Evolutionary conservation across 2,113 vertebrate species (phyloP), one percentile per base, ranked within the genome.

Genomic region (Megatriorchis doriae): DNA sequence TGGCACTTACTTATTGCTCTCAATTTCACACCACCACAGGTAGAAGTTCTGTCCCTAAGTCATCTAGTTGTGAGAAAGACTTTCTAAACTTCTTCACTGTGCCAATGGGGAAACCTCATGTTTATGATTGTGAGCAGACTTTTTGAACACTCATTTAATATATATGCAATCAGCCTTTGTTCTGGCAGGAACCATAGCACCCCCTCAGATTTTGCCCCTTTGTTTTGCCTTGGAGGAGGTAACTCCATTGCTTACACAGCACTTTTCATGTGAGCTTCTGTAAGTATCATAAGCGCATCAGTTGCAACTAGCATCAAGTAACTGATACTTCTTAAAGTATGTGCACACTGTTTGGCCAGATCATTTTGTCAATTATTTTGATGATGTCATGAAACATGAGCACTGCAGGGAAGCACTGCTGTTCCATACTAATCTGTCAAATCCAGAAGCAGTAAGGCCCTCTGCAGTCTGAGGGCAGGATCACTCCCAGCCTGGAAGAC

Each of bases 361-460:
- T 11, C 4, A 3, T 70, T 52, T 25, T 40, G 47, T 43, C 58
- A 26, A 9, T 47, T 10, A 22, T 15, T 68, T 19, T 15, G 72
- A 11, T 56, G 63, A 42, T 17, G 23, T 12, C 45, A 66, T 0
- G 1, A 20, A 62, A 25, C 17, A 23, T 0, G 1, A 81, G 47
- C 29, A 7, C 65, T 50, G n/a, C 55, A 50, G 38, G 50, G 32
- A 71, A 91, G 65, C 15, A 8, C 47, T 16, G 55, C 50, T 74
- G 32, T 47, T 45, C 77, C 19, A 22, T 23, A 26, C 47, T 8
- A 12, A 79, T 34, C 16, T 5, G 23, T 19, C 40, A 55, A 42
- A 45, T 19, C 56, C 66, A 86, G 43, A 17, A 55, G 50, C 31
- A 61, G 52, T 22, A 40, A 82, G 80, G 50, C 22, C 66, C 31